Evolutionary conservation across 1,140 invertebrate species (phyloP), one percentile per base, ranked within the genome.

Genomic region (Sinonovacula constricta): DNA sequence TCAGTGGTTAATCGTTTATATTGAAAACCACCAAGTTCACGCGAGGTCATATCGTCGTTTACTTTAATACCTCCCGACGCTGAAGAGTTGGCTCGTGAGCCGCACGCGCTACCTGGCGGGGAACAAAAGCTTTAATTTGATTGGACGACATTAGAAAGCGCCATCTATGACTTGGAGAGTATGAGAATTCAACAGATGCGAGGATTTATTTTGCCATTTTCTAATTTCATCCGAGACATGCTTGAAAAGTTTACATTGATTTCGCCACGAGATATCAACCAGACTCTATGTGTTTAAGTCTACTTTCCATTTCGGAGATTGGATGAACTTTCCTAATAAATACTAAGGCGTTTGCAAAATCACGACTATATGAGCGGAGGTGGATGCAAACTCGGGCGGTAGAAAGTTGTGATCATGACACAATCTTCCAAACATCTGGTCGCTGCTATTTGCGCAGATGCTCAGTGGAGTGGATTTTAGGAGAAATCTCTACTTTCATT

Each of bases 71-170:
- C 39, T 10, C 7, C 39, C 39, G 39, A 18, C 7, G 7, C 7
- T 45, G 7, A 10, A 45, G 18, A 45, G 59, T 53, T 72, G 56
- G 51, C 60, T 28, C 57, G 68, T 28, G 72, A 33, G 33, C 31
- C 33, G 72, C 72, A 76, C 72, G 72, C 72, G 72, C 45, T 63
- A 67, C 22, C 72, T 76, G 34, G 33, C 72, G 62, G 39, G 36
- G 49, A 53, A 67, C 63, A 45, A 63, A 76, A 72, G 65, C 49
- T 60, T 36, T 22, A 59, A 39, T 57, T 28, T 56, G 71, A 75
- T 75, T 75, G 71, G 62, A 67, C 22, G 63, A 45, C 39, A 45
- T 18, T 45, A 10, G 39, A 7, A 45, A 45, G n/a, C n/a, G n/a
- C n/a, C n/a, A n/a, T n/a, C n/a, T n/a, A n/a, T n/a, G n/a, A n/a